These are phyloP conservation scores for Drosophila mimica DNA, from an alignment of 2,888 invertebrate species.

Conservation along the genomic window DNA sequence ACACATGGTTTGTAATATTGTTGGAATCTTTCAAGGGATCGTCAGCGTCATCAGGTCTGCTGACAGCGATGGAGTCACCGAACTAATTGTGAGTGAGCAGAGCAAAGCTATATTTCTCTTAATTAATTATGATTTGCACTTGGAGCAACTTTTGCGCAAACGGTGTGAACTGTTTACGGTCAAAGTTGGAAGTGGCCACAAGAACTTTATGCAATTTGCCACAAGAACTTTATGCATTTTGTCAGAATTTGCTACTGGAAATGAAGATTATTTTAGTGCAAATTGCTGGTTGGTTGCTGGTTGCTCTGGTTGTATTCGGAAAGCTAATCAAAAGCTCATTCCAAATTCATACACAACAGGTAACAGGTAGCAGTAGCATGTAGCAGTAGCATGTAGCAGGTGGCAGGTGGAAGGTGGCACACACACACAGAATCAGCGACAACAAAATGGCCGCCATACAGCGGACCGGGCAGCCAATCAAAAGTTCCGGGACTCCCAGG, in stretches of 20 bases:
- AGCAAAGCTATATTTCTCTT: constrained; percentile 22
- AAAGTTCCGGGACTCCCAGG: neutral
- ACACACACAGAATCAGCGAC: constrained; percentile 10
- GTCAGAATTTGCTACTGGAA: constrained; percentile 14
- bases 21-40: too few relatives aligned
- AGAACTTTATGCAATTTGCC: constrained; percentile 13
- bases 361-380: constrained; percentile 11
- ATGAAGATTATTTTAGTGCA: constrained; percentile 24
- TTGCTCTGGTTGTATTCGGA: constrained; percentile 23
- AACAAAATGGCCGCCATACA: constrained; percentile 28
- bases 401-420: neutral
- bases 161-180: constrained; percentile 2
- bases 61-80: too few relatives aligned
- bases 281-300: constrained; percentile 24
- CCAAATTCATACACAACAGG: constrained; percentile 67
- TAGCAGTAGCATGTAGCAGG: neutral
- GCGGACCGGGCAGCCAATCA: constrained; percentile 17
- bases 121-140: constrained; percentile 71
- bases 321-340: constrained; percentile 77
- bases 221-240: constrained; percentile 44
- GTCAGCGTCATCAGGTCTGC: too few relatives aligned
- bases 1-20: too few relatives aligned
- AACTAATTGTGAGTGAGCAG: too few relatives aligned
- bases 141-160: constrained; percentile 31
- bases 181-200: constrained; percentile 39